phyloP scores from a whole-genome alignment of 2,888 invertebrate genomes.

The Caenorhabditis sp. region DNA sequence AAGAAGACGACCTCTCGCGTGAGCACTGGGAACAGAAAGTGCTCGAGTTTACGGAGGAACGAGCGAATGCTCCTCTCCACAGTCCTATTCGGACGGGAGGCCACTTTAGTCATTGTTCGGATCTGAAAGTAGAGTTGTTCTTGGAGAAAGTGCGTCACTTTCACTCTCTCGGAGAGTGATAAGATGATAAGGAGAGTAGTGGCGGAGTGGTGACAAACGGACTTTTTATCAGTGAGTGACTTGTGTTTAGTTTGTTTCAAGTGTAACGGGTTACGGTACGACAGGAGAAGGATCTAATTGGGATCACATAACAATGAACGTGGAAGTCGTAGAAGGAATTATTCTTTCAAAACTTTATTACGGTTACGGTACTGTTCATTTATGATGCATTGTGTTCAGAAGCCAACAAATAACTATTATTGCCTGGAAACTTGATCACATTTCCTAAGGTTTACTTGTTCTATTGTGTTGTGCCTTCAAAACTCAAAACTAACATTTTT shows the following conservation, averaged over 20 bases:
- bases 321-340: too few species aligned
- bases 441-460: too few species aligned
- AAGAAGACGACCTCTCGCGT: constrained; percentile 47
- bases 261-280: background rate
- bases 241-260: constrained; percentile 21
- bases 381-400: too few species aligned
- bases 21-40: constrained; percentile 35
- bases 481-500: too few species aligned
- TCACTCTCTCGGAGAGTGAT: constrained; percentile 9
- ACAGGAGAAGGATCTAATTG: too few species aligned
- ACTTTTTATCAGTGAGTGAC: constrained; percentile 21
- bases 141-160: constrained; percentile 13
- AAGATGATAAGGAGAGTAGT: background rate
- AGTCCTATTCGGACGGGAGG: background rate
- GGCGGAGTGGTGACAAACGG: background rate
- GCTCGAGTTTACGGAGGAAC: constrained; percentile 28
- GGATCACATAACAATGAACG: too few species aligned
- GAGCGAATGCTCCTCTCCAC: too few species aligned
- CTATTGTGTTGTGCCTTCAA: too few species aligned
- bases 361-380: too few species aligned
- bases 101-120: constrained; percentile 29
- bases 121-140: background rate
- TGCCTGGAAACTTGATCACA: too few species aligned
- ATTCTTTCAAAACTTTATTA: too few species aligned
- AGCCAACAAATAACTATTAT: too few species aligned